phyloP scores from a whole-genome alignment of 2,113 vertebrate genomes.

The Cyanoliseus patagonus region DNA sequence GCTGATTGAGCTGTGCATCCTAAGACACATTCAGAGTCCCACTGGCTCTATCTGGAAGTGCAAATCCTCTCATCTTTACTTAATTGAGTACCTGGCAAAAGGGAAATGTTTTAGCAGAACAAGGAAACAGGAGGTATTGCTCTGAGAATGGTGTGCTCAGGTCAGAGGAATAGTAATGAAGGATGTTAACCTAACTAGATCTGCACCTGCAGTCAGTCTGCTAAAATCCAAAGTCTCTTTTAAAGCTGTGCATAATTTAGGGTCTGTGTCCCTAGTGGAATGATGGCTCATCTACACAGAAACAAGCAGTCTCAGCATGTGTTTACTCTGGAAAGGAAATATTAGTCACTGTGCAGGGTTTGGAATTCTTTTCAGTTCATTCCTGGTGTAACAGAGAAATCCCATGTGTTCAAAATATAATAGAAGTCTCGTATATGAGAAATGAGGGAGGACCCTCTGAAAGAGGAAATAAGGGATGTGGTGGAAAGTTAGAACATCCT shows the following conservation, averaged over 20 bases:
- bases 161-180: neutral
- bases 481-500: neutral
- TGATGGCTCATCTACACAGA: neutral
- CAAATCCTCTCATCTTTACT: slow-evolving; percentile 70
- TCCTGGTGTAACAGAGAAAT: neutral
- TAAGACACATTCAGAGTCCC: slow-evolving; percentile 73
- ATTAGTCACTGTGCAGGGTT: neutral
- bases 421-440: neutral
- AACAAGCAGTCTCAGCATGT: neutral
- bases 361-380: neutral
- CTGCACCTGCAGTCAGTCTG: neutral
- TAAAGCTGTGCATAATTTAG: neutral
- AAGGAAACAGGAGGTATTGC: slow-evolving; percentile 54
- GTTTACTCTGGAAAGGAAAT: neutral
- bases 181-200: neutral
- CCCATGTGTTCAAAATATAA: neutral
- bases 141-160: neutral
- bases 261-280: neutral
- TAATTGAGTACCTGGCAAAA: slow-evolving; percentile 70
- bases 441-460: neutral
- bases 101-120: slow-evolving; percentile 2
- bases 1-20: slow-evolving; percentile 40
- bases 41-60: slow-evolving; percentile 76
- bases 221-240: neutral
- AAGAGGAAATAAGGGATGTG: neutral